Evolutionary conservation across 2,797 vertebrate genomes (phyloP).

Genomic region (Sus cebifrons): DNA sequence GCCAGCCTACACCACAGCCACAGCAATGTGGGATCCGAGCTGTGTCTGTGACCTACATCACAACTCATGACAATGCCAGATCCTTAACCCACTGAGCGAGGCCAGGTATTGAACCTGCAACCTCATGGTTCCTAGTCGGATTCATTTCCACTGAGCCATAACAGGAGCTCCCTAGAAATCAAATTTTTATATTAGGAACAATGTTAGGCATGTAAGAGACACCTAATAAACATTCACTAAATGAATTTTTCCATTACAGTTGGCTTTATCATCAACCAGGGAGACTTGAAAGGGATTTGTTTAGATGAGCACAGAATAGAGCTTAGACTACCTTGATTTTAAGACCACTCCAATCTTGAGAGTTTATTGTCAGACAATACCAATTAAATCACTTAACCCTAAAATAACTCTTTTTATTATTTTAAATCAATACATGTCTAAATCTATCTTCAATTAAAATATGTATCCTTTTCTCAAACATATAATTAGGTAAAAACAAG

Average conservation of each 20-base stretch:
- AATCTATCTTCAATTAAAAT: not conserved
- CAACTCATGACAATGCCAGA: no score
- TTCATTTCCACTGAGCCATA: no score
- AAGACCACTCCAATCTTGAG: not conserved
- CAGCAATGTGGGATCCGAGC: no score
- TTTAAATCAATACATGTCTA: not conserved
- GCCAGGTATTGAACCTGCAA: no score
- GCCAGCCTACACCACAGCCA: no score
- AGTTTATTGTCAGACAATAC: not conserved
- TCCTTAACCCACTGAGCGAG: no score
- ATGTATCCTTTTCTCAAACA: not conserved
- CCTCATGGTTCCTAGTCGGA: no score
- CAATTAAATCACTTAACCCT: not conserved
- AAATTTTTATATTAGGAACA: not conserved
- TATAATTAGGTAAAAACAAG: conserved; percentile 6
- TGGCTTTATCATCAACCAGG: not conserved
- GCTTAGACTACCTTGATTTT: not conserved
- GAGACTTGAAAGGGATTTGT: not conserved
- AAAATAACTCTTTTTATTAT: not conserved
- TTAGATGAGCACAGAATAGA: not conserved
- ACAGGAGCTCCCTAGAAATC: no score
- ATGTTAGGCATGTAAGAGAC: not conserved
- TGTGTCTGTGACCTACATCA: no score
- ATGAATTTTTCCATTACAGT: not conserved
- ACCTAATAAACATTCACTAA: not conserved